Evolutionary conservation across 2,888 invertebrate genomes (phyloP).

Genomic region (Macaria notata): DNA sequence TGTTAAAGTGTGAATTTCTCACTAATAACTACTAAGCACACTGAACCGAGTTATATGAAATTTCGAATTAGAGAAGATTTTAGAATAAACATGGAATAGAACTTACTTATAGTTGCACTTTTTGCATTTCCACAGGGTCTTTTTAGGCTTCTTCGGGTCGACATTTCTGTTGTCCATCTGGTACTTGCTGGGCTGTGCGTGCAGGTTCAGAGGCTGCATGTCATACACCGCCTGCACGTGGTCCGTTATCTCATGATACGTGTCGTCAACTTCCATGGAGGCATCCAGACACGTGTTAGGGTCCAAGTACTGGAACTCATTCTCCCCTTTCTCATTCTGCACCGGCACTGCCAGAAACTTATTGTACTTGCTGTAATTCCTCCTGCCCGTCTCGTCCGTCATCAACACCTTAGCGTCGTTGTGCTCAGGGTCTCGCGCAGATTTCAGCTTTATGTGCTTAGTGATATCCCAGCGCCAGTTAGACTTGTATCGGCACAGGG

Average conservation of each 20-base stretch:
- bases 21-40: no score
- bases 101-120: slow-evolving; percentile 93
- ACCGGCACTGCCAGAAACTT: slow-evolving; percentile 88
- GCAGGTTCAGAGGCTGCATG: slow-evolving; percentile 84
- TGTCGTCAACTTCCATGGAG: slow-evolving; percentile 71
- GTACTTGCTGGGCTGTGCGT: slow-evolving; percentile 65
- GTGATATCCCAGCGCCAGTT: slow-evolving; percentile 99
- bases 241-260: slow-evolving; percentile 69
- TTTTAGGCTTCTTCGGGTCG: slow-evolving; percentile 82
- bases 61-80: no score
- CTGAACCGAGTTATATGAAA: no score
- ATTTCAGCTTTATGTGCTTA: slow-evolving; percentile 96
- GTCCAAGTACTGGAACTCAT: slow-evolving; percentile 71
- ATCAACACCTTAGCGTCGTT: slow-evolving; percentile 91
- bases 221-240: slow-evolving; percentile 68
- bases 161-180: slow-evolving; percentile 52
- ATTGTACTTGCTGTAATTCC: slow-evolving; percentile 96
- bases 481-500: slow-evolving; percentile 95
- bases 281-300: slow-evolving; percentile 65
- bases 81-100: not conserved
- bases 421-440: slow-evolving; percentile 91
- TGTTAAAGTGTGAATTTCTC: no score
- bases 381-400: slow-evolving; percentile 94
- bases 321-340: slow-evolving; percentile 82
- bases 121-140: slow-evolving; percentile 94